A percentile compares a stretch with the other conserved stretches of the same genome.
Conservation (phyloP, 64 coral and sea anemone species). For the Orbicella faveolata region DNA sequence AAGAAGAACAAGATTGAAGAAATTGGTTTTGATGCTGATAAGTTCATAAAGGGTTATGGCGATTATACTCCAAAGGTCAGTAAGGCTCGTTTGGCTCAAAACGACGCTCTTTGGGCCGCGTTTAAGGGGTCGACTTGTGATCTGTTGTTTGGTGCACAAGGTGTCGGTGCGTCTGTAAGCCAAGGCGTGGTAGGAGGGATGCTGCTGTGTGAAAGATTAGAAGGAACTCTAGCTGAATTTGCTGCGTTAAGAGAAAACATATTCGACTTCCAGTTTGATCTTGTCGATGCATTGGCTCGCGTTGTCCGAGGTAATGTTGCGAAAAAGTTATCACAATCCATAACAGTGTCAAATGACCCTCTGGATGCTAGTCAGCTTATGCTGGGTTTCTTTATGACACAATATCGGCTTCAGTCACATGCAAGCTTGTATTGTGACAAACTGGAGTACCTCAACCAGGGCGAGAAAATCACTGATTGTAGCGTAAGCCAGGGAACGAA, state of each 20-base stretch:
- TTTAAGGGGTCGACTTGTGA: constrained; percentile 47
- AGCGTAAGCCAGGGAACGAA: too few relatives aligned
- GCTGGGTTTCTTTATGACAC: constrained; percentile 49
- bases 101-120: constrained; percentile 43
- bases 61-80: constrained; percentile 54
- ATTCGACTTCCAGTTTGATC: constrained; percentile 65
- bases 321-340: constrained; percentile 17
- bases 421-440: constrained; percentile 39
- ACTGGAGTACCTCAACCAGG: constrained; percentile 36
- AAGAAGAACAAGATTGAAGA: neutral
- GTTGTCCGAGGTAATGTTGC: constrained; percentile 47
- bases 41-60: constrained; percentile 51
- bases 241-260: constrained; percentile 48
- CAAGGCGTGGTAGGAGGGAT: constrained; percentile 35
- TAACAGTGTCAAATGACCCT: constrained; percentile 16
- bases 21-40: constrained; percentile 47
- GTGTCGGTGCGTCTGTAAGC: neutral
- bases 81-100: neutral
- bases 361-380: constrained; percentile 34
- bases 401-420: constrained; percentile 46
- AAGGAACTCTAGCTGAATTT: constrained; percentile 61
- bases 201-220: constrained; percentile 53
- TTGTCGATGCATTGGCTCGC: constrained; percentile 36
- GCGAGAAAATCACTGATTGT: neutral
- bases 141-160: constrained; percentile 16